Percentiles rank a stretch among this genome's conserved stretches.
These are phyloP conservation scores for Indicator maculatus DNA, from an alignment of 2,113 vertebrate species.

Conservation along the genomic window DNA sequence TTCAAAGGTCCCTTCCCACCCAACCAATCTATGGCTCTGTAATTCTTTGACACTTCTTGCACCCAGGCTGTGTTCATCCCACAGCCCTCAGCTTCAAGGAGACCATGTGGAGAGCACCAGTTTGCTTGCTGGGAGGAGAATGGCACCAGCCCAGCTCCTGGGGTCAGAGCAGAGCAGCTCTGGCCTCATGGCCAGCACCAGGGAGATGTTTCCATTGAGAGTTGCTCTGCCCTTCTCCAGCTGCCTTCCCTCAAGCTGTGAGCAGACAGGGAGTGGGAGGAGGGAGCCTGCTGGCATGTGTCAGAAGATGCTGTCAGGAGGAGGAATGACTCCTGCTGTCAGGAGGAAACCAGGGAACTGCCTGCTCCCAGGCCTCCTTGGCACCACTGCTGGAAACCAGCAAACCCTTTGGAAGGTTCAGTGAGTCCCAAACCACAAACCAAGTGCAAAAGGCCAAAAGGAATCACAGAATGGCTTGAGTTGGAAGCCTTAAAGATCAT, in stretches of 20 bases:
- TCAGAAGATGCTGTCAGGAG: slow-evolving; percentile 14
- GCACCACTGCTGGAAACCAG: neutral
- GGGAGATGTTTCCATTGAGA: neutral
- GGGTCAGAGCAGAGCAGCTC: neutral
- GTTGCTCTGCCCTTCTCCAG: neutral
- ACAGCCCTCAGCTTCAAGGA: neutral
- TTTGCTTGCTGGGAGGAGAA: neutral
- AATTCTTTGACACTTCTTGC: neutral
- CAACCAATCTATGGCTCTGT: neutral
- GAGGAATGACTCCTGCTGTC: slow-evolving; percentile 40
- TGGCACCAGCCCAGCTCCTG: neutral
- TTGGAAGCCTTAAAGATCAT: no score
- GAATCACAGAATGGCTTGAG: no score
- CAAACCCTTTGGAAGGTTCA: neutral
- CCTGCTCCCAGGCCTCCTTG: neutral
- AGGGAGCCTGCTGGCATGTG: slow-evolving; percentile 44
- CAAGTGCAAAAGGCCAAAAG: neutral
- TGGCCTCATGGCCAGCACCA: neutral
- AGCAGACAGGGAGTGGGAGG: neutral
- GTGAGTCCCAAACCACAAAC: neutral
- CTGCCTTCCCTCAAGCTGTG: slow-evolving; percentile 23
- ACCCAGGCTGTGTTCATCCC: neutral
- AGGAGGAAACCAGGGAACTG: neutral
- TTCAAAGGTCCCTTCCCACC: neutral
- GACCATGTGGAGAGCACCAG: rapidly evolving